Conservation (phyloP, 2,113 vertebrate species). For the Myrmophylax atrothorax region DNA sequence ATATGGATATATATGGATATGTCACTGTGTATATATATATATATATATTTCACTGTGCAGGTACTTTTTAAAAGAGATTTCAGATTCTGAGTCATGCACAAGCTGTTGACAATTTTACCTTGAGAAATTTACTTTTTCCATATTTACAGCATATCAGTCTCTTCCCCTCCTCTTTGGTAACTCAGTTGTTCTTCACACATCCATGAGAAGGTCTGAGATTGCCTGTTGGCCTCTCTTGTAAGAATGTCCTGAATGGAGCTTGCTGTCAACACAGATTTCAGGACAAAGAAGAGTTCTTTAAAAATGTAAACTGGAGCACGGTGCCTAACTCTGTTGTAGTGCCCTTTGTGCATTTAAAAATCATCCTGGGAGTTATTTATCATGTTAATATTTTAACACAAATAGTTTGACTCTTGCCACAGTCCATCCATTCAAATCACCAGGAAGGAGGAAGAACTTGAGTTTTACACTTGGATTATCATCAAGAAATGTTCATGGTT, state of each 20-base stretch:
- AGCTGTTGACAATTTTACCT: background rate
- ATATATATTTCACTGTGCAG: background rate
- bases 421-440: background rate
- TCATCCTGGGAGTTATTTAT: background rate
- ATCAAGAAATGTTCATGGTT: background rate
- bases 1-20: background rate
- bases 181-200: background rate
- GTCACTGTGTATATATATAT: background rate
- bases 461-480: background rate
- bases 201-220: background rate
- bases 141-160: background rate
- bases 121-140: background rate
- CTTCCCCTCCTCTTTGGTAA: background rate
- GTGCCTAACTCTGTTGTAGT: background rate
- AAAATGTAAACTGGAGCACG: background rate
- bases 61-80: background rate
- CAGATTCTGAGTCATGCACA: background rate
- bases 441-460: conserved; percentile 7
- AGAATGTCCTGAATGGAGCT: background rate
- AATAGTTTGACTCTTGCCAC: background rate
- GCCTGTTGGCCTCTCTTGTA: background rate
- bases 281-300: conserved; percentile 22
- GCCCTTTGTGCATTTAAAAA: background rate
- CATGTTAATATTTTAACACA: background rate
- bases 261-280: conserved; percentile 31